Base-by-base conservation (phyloP, 2,113 vertebrate genomes). In the Microcebus murinus region DNA sequence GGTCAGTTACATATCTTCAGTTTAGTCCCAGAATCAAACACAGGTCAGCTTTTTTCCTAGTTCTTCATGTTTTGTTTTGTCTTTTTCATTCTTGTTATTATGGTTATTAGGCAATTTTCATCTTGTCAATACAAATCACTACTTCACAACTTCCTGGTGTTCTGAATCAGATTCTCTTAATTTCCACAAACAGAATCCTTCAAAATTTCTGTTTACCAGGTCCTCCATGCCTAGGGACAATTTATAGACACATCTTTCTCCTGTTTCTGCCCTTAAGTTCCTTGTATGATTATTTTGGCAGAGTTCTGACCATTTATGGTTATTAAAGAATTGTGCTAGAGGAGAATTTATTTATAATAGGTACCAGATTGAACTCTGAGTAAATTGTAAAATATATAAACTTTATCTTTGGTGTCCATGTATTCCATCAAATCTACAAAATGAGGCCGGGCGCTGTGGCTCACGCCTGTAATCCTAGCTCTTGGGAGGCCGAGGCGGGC, bases 21-120 rank as follows among this genome's bases (percentile, higher is more conserved):
- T 79, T 95, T 36, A 71, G 83, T 74, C 45, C 95, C 68, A 81
- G 48, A 93, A 67, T 92, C 18, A 86, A 86, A 79, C 84, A 86
- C 15, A 65, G 82, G 34, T 31, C 77, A 70, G 34, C 50, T 80
- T 34, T 36, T 42, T 45, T 23, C 3, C 42, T 29, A 36, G 45
- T 25, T 93, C 31, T 27, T 29, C 3, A 20, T 10, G 36, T 45
- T 25, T n/a, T 42, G 5, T 34, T 67, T 55, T n/a, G 50, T 52
- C 59, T 29, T 85, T 81, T 74, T 55, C 8, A 50, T 61, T 80
- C 39, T 61, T n/a, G 48, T 77, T 34, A 45, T 86, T 31, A 34
- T 3, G 31, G 71, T 61, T 25, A 31, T 8, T 68, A 36, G 45
- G n/a, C 12, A 70, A 23, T 45, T 87, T 84, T 45, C 77, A 34